Base-by-base conservation (phyloP, 2,113 vertebrate species). In the Oncorhynchus keta region DNA sequence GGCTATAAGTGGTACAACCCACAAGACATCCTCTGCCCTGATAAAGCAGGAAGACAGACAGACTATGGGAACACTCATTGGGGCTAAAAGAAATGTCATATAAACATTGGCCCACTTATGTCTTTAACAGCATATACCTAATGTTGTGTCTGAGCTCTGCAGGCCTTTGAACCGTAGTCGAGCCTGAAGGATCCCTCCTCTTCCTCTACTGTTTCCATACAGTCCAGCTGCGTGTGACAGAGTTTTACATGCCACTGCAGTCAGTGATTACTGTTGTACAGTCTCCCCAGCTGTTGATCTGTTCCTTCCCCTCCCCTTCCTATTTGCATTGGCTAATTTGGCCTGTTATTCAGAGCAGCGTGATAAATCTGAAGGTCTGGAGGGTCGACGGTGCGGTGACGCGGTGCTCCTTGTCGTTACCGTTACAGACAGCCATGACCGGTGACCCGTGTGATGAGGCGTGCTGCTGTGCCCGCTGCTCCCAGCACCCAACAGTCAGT, bases 401-500 rank as follows among this genome's bases (percentile, higher is more conserved):
- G 20, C 59, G 20, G 59, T 8, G 16, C 18, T 22, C n/a, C n/a
- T 2, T 62, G 59, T 62, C 59, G 1, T 62, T 62, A 62, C 3
- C 18, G n/a, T 62, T 20, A 22, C 20, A 62, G 59, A 22, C 51
- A 55, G 51, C 13, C 51, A 55, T 22, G n/a, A 7, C 18, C 59
- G n/a, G 75, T 85, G 88, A 85, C 86, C 83, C 9, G 13, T 51
- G 80, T 84, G 79, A 87, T 81, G 79, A 87, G 76, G 83, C 75
- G n/a, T 14, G 75, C 81, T 1, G 80, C 80, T 72, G 84, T 5
- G 57, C 70, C 28, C 65, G 13, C 24, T 67, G 24, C n/a, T 18
- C 59, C 24, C 11, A 3, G 26, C n/a, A 22, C 59, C 62, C 11
- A 11, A 9, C 3, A 67, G 73, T 78, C 69, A 28, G 79, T 59